Conservation (phyloP, 1,140 invertebrate species). For the Euschistus heros region DNA sequence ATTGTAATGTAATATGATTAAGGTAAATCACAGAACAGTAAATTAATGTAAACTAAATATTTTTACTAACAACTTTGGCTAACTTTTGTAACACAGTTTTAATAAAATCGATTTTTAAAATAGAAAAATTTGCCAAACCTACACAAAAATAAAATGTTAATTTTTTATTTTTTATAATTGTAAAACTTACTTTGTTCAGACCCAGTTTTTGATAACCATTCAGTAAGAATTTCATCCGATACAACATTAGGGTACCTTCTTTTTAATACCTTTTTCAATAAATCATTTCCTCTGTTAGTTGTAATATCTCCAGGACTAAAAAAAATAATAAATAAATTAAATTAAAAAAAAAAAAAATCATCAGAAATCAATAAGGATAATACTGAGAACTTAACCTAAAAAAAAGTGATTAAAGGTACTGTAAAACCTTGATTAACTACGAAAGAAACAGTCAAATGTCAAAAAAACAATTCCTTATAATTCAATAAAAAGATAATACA, state of each 20-base stretch:
- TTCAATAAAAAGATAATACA: too few species aligned
- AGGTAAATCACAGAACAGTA: too few species aligned
- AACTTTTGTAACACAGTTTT: too few species aligned
- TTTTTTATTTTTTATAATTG: not conserved
- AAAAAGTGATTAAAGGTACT: not conserved
- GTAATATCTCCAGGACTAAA: constrained; percentile 49
- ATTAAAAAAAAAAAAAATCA: not conserved
- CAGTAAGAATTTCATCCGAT: constrained; percentile 39
- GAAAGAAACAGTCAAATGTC: too few species aligned
- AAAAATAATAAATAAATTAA: constrained; percentile 25
- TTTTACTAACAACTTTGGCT: too few species aligned
- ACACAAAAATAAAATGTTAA: constrained; percentile 21
- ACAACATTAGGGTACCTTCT: constrained; percentile 66
- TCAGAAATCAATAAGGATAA: constrained; percentile 21
- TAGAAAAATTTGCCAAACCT: too few species aligned
- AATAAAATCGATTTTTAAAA: too few species aligned
- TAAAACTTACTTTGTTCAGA: constrained; percentile 35
- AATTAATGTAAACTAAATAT: too few species aligned
- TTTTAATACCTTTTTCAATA: constrained; percentile 62
- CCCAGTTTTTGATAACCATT: constrained; percentile 42
- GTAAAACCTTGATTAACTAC: too few species aligned
- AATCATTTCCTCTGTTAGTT: constrained; percentile 76
- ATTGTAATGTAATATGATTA: too few species aligned
- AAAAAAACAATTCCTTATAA: too few species aligned
- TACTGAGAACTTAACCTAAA: constrained; percentile 14